Evolutionary conservation across 2,888 invertebrate species (phyloP).

Genomic region (Rhogogaster chlorosoma): DNA sequence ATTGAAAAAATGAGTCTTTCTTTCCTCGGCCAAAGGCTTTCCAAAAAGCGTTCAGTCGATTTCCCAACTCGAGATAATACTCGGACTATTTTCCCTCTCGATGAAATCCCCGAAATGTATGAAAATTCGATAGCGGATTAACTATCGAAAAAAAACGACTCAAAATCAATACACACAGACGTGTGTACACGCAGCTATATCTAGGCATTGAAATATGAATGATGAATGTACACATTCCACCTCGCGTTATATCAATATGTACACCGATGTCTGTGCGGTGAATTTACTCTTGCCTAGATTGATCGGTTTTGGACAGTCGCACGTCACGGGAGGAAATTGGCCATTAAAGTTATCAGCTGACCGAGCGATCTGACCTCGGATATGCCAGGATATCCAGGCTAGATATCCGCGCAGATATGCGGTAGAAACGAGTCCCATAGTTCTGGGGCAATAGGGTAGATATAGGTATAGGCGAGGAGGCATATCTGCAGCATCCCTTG

Average conservation of each 20-base stretch:
- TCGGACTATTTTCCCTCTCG: neutral
- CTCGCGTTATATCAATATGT: constrained; percentile 5
- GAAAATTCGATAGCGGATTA: neutral
- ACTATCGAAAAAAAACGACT: neutral
- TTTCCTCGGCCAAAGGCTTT: no score
- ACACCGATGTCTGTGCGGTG: neutral
- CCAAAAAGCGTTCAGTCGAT: neutral
- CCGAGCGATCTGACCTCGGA: constrained; percentile 26
- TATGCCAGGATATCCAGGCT: constrained; percentile 1
- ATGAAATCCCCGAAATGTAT: neutral
- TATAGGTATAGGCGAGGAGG: neutral
- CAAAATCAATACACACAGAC: neutral
- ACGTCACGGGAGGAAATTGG: constrained; percentile 33
- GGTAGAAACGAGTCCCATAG: neutral
- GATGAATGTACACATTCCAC: neutral
- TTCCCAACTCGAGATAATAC: neutral
- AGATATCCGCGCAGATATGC: constrained; percentile 19
- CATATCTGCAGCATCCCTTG: constrained; percentile 18
- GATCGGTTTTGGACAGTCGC: constrained; percentile 43
- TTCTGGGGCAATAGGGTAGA: neutral
- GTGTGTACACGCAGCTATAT: neutral
- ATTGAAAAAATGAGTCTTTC: neutral
- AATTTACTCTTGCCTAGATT: constrained; percentile 11
- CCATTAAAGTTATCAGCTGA: constrained; percentile 44
- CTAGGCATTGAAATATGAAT: constrained; percentile 2